Conservation (phyloP, 2,113 vertebrate species). For the Butorides virescens region DNA sequence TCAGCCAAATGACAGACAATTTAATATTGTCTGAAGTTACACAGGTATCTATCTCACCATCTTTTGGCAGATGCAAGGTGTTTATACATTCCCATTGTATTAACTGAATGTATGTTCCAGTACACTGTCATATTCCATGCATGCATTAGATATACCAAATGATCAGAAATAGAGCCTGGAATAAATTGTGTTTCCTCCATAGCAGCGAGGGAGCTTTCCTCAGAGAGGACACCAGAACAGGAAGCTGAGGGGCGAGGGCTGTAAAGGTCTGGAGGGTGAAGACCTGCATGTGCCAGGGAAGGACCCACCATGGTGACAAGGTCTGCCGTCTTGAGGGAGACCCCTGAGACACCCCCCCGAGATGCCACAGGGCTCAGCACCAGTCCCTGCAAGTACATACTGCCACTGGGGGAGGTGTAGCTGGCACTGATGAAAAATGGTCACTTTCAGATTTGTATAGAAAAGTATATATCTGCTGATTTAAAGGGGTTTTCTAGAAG, state of each 20-base stretch:
- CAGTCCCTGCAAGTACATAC: not conserved
- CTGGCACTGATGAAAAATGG: not conserved
- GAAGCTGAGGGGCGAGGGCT: accelerated
- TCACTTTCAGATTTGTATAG: not conserved
- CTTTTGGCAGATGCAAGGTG: not conserved
- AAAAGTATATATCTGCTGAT: not conserved
- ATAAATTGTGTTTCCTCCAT: not conserved
- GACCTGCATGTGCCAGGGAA: not conserved
- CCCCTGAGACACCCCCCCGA: not conserved
- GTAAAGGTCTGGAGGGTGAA: not conserved
- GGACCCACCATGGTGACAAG: not conserved
- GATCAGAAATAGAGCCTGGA: not conserved
- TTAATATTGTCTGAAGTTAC: not conserved
- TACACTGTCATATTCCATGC: not conserved
- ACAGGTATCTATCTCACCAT: not conserved
- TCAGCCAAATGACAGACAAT: not conserved
- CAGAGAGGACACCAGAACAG: not conserved
- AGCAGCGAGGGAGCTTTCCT: not conserved
- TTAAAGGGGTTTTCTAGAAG: not conserved
- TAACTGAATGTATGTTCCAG: not conserved
- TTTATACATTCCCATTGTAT: not conserved
- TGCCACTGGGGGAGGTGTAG: not conserved
- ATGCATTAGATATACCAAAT: not conserved
- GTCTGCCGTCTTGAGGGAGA: not conserved
- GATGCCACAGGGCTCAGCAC: not conserved